Conservation (phyloP, 2,113 vertebrate genomes). For the Variabilichromis moorii region DNA sequence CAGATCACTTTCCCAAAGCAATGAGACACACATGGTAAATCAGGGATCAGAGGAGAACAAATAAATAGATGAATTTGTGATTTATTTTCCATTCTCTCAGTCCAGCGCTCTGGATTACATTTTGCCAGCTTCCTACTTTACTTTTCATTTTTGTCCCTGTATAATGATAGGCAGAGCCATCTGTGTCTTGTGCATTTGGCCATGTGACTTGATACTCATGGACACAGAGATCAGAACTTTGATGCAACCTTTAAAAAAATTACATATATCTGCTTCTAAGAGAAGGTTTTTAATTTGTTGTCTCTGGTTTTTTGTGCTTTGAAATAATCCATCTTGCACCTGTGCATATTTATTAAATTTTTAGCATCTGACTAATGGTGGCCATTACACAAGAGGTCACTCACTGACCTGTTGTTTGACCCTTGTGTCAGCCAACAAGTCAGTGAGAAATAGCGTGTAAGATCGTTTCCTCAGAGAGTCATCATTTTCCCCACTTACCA, state of each 20-base stretch:
- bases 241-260: not conserved
- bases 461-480: slow-evolving; percentile 16
- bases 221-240: not conserved
- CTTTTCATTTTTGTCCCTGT: not conserved
- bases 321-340: not conserved
- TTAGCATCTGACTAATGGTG: not conserved
- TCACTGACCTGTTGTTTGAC: not conserved
- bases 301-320: not conserved
- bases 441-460: not conserved
- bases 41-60: not conserved
- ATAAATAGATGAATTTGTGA: not conserved
- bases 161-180: not conserved
- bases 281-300: not conserved
- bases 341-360: not conserved
- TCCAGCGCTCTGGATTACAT: not conserved
- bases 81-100: not conserved
- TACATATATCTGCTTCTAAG: too few relatives aligned
- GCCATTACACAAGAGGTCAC: slow-evolving; percentile 4
- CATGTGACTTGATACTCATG: not conserved
- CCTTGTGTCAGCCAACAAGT: not conserved
- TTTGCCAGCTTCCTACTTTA: not conserved
- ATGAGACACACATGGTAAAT: not conserved
- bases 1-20: not conserved
- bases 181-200: not conserved
- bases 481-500: not conserved